Evolutionary conservation across 2,797 vertebrate species (phyloP), one percentile per base, ranked within the genome.

Genomic region (Mustela erminea): DNA sequence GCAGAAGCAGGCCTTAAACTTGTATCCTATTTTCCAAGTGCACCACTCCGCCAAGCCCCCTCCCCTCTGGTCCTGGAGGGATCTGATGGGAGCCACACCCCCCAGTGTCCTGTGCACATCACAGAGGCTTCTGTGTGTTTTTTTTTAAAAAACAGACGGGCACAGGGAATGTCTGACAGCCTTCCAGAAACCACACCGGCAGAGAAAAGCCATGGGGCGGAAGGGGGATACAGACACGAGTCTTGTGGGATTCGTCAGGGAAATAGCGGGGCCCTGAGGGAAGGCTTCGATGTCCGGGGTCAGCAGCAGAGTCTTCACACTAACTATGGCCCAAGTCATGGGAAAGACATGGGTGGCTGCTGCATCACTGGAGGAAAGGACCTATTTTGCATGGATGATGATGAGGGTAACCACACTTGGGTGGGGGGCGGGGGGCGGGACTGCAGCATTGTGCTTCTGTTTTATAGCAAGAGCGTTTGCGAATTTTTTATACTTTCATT

Each of bases 401-500:
- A 35, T 54, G 18, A 41, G 52, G 7, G 2, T 20, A 78, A 43
- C 41, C 72, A 18, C 25, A 1, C 72, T 27, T 18, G 52, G 49
- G 52, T 2, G 52, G 15, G 9, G 10, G 3, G 12, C 0, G 1
- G 0, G 38, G 2, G 7, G 21, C 1, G 6, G 54, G 7, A 6
- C 35, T 21, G 20, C 7, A 12, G 46, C 25, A 0, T 9, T 11
- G 29, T 9, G 38, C 64, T n/a, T 87, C 87, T 94, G 80, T 77
- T 60, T 64, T 80, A n/a, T 43, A 41, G 43, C 64, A 89, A 68
- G 27, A 38, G 0, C 54, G 32, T 29, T 83, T 35, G 43, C 46
- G 77, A 35, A 25, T 38, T 62, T 84, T 88, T 68, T 46, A 87
- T 35, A 86, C 70, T 90, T 97, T 90, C 87, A 70, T 87, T 96